A percentile compares a stretch with the other conserved stretches of the same genome.
Evolutionary conservation across 2,888 invertebrate genomes (phyloP).

Genomic region (Meta bourneti): DNA sequence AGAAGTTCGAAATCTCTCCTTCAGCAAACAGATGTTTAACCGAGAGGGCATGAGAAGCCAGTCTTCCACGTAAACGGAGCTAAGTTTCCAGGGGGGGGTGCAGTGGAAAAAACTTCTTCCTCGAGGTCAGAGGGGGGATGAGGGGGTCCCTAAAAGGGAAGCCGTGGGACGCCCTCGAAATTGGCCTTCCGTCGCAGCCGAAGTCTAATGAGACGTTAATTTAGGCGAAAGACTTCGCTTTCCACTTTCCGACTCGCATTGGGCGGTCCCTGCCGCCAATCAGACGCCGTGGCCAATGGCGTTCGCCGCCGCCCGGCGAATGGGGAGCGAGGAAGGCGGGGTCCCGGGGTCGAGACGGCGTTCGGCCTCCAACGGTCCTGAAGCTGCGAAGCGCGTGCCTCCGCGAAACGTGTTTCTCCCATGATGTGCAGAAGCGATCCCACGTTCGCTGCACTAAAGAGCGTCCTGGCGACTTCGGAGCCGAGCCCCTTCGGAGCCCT

Average conservation of each 20-base stretch:
- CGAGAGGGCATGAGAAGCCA: neutral
- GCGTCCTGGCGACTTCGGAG: slow-evolving; percentile 59
- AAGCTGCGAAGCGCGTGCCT: slow-evolving; percentile 1
- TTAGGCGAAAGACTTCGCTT: slow-evolving; percentile 40
- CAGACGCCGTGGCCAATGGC: slow-evolving; percentile 18
- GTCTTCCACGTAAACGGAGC: neutral
- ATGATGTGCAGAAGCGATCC: slow-evolving; percentile 76
- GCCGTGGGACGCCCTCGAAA: slow-evolving; percentile 54
- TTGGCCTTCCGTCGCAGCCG: slow-evolving; percentile 55
- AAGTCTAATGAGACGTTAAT: slow-evolving; percentile 73
- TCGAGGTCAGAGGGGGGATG: neutral
- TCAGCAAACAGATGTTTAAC: neutral
- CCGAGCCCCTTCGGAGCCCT: slow-evolving; percentile 54
- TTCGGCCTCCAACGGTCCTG: neutral
- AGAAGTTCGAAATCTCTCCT: neutral
- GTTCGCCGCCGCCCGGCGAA: neutral
- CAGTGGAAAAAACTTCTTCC: slow-evolving; percentile 23
- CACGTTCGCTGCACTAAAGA: slow-evolving; percentile 69
- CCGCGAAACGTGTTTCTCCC: slow-evolving; percentile 25
- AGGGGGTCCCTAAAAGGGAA: slow-evolving; percentile 9
- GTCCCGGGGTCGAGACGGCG: neutral
- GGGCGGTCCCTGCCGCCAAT: slow-evolving; percentile 59
- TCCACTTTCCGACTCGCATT: slow-evolving; percentile 36
- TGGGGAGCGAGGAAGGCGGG: slow-evolving; percentile 28
- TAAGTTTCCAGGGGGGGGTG: neutral